phyloP scores from a whole-genome alignment of 2,113 vertebrate species.

The Tachysurus vachellii region DNA sequence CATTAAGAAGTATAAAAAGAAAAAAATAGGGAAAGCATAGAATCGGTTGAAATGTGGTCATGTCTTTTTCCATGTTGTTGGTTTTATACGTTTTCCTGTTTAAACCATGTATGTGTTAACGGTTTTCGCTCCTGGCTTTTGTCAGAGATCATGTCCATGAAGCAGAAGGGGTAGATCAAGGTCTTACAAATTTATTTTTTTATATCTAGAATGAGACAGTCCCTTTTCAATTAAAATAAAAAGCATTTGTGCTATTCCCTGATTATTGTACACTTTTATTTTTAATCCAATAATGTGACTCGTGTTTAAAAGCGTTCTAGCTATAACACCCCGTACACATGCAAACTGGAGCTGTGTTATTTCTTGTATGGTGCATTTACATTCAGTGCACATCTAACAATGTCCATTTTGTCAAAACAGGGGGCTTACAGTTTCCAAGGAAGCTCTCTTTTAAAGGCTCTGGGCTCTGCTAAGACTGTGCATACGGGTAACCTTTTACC shows the following conservation, averaged over 20 bases:
- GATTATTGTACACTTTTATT: conserved; percentile 31
- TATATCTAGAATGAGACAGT: conserved; percentile 15
- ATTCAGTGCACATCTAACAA: neutral
- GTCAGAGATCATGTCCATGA: conserved; percentile 17
- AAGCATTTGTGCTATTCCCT: neutral
- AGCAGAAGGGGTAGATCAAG: neutral
- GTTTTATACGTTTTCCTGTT: neutral
- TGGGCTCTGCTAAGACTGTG: conserved; percentile 62
- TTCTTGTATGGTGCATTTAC: conserved; percentile 21
- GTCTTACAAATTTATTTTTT: neutral
- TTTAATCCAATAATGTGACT: conserved; percentile 41
- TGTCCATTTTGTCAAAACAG: conserved; percentile 46
- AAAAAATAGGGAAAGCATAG: conserved; percentile 11
- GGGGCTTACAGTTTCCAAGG: conserved; percentile 66
- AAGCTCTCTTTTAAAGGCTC: conserved; percentile 61
- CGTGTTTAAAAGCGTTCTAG: conserved; percentile 5
- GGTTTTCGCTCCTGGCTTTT: neutral
- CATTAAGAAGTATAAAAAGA: conserved; percentile 25
- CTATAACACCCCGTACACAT: conserved; percentile 54
- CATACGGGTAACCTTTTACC: conserved; percentile 60
- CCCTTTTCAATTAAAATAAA: neutral
- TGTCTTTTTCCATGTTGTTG: conserved; percentile 41
- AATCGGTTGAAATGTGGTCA: conserved; percentile 47
- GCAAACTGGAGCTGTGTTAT: conserved; percentile 40
- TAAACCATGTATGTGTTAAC: conserved; percentile 2